A percentile compares a stretch with the other conserved stretches of the same genome.
Conservation (phyloP, 2,888 invertebrate genomes). For the Apamea anceps region DNA sequence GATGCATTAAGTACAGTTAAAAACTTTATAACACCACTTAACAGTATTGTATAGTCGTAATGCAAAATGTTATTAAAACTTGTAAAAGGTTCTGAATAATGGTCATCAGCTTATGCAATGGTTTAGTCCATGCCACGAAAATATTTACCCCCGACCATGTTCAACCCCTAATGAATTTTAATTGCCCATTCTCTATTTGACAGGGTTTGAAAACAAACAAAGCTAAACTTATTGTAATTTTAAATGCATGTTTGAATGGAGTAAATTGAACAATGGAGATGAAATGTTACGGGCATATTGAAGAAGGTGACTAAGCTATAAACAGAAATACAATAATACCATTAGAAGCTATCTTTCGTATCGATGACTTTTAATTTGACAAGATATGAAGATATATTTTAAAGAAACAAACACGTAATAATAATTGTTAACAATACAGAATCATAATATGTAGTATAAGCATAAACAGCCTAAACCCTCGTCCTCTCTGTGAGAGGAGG, state of each 20-base stretch:
- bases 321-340: slow-evolving; percentile 30
- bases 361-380: slow-evolving; percentile 4
- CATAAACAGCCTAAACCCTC: too few species aligned
- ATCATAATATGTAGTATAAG: too few species aligned
- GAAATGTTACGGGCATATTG: slow-evolving; percentile 50
- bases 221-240: slow-evolving; percentile 16
- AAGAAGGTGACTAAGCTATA: slow-evolving; percentile 21
- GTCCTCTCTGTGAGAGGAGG: too few species aligned
- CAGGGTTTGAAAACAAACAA: slow-evolving; percentile 46
- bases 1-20: slow-evolving; percentile 28
- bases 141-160: too few species aligned
- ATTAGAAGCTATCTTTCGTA: background rate
- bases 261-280: slow-evolving; percentile 36
- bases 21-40: slow-evolving; percentile 37
- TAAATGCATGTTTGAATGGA: slow-evolving; percentile 18
- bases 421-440: background rate
- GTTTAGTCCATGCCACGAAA: too few species aligned
- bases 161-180: too few species aligned
- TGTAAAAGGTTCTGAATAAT: slow-evolving; percentile 28
- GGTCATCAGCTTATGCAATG: slow-evolving; percentile 3
- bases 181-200: slow-evolving; percentile 53
- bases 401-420: background rate
- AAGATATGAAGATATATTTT: background rate
- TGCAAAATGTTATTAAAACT: slow-evolving; percentile 52
- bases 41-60: slow-evolving; percentile 48